Conservation (phyloP, 2,888 invertebrate species). For the Pheosia tremula region DNA sequence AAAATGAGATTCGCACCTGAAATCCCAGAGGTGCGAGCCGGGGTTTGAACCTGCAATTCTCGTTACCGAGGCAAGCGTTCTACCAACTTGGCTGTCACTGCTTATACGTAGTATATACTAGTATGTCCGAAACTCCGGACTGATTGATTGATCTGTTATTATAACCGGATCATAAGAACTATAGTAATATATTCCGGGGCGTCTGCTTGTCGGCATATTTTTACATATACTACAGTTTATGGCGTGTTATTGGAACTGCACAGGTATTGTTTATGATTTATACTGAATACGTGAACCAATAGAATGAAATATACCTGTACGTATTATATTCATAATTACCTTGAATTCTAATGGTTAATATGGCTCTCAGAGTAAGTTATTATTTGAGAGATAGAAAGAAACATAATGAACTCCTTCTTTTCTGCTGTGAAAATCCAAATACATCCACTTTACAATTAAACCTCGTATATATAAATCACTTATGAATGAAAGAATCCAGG, state of each 20-base stretch:
- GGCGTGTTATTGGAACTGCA: constrained; percentile 11
- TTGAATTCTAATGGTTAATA: no score
- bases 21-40: no score
- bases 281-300: no score
- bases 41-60: no score
- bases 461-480: constrained; percentile 44
- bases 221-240: constrained; percentile 28
- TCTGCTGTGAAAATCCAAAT: constrained; percentile 3
- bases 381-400: no score
- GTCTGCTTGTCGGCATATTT: constrained; percentile 38
- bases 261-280: constrained; percentile 3
- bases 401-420: constrained; percentile 1
- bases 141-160: constrained; percentile 54
- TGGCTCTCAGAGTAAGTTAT: no score
- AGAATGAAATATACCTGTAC: no score
- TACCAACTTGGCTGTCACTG: no score
- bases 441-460: constrained; percentile 44
- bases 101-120: no score
- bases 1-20: no score
- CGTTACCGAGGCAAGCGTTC: no score
- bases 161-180: constrained; percentile 45
- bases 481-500: constrained; percentile 45
- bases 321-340: no score
- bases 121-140: constrained; percentile 31
- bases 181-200: constrained; percentile 40